Evolutionary conservation across 92 coral and sea anemone genomes (phyloP).

Genomic region (Phymanthus crucifer): DNA sequence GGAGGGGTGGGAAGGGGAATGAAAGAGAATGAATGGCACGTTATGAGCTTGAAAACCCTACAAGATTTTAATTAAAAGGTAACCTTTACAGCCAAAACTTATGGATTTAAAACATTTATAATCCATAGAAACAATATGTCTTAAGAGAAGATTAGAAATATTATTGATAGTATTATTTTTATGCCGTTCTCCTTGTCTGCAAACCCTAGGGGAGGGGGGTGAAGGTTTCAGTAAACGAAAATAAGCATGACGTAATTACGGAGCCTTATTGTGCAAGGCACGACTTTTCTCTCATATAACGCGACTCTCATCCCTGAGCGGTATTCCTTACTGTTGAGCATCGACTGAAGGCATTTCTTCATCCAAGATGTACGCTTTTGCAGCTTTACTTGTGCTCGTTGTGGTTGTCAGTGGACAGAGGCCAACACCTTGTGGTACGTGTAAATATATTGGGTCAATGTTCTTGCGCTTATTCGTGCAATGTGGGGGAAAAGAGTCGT

Average conservation of each 20-base stretch:
- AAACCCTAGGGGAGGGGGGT: background rate
- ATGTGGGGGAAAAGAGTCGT: too few species aligned
- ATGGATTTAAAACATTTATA: too few species aligned
- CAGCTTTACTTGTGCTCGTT: slow-evolving; percentile 28
- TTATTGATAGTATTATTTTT: background rate
- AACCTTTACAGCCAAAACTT: background rate
- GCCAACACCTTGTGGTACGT: slow-evolving; percentile 53
- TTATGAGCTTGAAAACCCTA: background rate
- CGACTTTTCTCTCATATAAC: background rate
- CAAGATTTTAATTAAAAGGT: background rate
- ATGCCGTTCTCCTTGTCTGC: background rate
- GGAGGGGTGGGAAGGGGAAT: background rate
- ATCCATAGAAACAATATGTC: too few species aligned
- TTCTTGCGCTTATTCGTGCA: too few species aligned
- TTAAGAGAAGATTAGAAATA: background rate
- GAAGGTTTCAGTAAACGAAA: background rate
- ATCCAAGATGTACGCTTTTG: slow-evolving; percentile 34
- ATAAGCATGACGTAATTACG: background rate
- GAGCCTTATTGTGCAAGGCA: background rate
- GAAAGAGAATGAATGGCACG: background rate
- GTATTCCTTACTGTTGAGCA: background rate
- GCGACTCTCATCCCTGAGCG: background rate
- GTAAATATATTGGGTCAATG: too few species aligned
- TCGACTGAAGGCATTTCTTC: background rate
- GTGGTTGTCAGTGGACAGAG: slow-evolving; percentile 44